Evolutionary conservation across 2,113 vertebrate genomes (phyloP), one percentile per base, ranked within the genome.

Genomic region (Neotragus pygmaeus): DNA sequence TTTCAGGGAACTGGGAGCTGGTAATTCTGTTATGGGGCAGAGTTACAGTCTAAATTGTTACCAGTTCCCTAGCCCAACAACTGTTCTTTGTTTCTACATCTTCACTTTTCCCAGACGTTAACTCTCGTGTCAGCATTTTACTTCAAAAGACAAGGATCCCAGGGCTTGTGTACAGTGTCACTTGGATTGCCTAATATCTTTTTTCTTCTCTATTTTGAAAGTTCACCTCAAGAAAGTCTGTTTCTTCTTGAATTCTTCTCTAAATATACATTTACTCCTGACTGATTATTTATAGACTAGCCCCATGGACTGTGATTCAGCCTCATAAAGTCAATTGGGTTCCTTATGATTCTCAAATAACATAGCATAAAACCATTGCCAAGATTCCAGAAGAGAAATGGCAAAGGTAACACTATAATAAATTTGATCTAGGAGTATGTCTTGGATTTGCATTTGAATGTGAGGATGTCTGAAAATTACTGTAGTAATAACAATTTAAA

Each of bases 171-270:
- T 23, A 27, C 23, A 43, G 36, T 25, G 23, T 43, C 70, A 27
- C 12, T 93, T 96, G 75, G 13, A 23, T 92, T 95, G 12, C 96
- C 96, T 88, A 91, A 23, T 80, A 84, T 51, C 73, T 90, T 43
- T 87, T 97, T 51, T 87, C 96, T 94, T n/a, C 39, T 90, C 43
- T 57, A 13, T 83, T 55, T 82, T 95, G 53, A 73, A 88, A 49
- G 15, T 88, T 94, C 30, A 30, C 28, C 23, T 93, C 80, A 77
- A 92, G 27, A 33, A 97, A 58, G 45, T 98, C 77, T 70, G 13
- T 81, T 93, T 96, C 66, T 84, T 93, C 83, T n/a, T 95, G 6
- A 83, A 84, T 96, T 97, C n/a, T 36, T 97, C 12, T 83, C 17
- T 27, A 73, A 60, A 88, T 47, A 60, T 78, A 80, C 36, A 90